Conservation (phyloP, 2,888 invertebrate species). For the Calameuta pallipes region DNA sequence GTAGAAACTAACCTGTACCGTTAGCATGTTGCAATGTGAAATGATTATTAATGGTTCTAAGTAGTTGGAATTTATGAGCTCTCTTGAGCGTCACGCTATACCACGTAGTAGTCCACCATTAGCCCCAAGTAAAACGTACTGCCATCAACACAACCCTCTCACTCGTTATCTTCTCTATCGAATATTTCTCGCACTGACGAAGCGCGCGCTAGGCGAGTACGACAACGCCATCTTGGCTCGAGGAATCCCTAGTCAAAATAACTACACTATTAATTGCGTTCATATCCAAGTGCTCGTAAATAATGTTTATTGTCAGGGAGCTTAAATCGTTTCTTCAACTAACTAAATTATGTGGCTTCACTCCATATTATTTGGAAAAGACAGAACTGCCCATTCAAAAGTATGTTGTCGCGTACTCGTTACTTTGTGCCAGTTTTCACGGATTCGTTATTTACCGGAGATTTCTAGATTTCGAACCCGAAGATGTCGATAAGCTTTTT, state of each 20-base stretch:
- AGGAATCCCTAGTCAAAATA: neutral
- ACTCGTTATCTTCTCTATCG: neutral
- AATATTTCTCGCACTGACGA: neutral
- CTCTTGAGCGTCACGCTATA: neutral
- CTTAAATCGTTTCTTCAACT: neutral
- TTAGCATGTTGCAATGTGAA: neutral
- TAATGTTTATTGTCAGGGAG: neutral
- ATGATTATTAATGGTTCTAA: neutral
- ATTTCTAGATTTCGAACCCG: neutral
- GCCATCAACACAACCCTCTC: neutral
- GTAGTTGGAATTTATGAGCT: neutral
- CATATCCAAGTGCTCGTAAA: neutral
- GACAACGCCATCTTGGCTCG: neutral
- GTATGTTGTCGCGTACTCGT: neutral
- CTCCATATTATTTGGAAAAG: neutral
- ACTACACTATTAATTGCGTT: neutral
- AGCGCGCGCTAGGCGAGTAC: neutral
- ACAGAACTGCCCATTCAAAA: neutral
- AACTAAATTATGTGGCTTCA: neutral
- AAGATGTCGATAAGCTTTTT: neutral
- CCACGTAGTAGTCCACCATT: neutral
- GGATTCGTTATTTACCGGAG: neutral
- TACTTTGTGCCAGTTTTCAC: neutral
- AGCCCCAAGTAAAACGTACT: neutral
- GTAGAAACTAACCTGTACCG: neutral